Evolutionary conservation across 2,888 invertebrate species (phyloP), one percentile per base, ranked within the genome.

Genomic region (Lissonota sp.): DNA sequence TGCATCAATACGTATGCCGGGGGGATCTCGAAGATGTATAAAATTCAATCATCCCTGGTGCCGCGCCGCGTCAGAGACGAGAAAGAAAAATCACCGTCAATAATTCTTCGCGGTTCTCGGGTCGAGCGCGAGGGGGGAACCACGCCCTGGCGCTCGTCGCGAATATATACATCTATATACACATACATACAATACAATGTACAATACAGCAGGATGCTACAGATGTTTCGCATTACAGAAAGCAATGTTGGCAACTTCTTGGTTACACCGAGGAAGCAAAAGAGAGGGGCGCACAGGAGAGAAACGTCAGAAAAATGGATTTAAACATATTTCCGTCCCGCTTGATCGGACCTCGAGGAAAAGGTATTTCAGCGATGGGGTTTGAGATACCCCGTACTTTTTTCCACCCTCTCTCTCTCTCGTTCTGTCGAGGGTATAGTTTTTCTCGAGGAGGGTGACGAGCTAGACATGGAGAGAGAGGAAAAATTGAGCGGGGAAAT

Each of bases 181-280:
- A 44, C 4, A 44, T 44, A 44, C 10, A 44, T 4, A 44, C 10
- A 26, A 26, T 5, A 4, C 44, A 44, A 57, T n/a, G 46, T 46
- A 37, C 37, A 37, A 57, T 14, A 46, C 16, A 46, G n/a, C 44
- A 40, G 62, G 71, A 64, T 49, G 70, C 42, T 71, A 71, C 77
- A 77, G 77, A 77, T 77, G 77, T 77, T 77, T 77, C 71, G 77
- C 49, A 57, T 58, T 51, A 58, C 16, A 51, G 51, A 69, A 53
- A 53, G 39, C 5, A 14, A 74, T 39, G 66, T 51, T 39, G 60
- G 40, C 6, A 14, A 71, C 16, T 26, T 46, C 16, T 26, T 14
- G 6, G 12, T 42, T 26, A 8, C 5, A 58, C 14, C 6, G 39
- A 51, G 4, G 37, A 7, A 8, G 49, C 14, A 14, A 14, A 14